A percentile compares a stretch with the other conserved stretches of the same genome.
These are phyloP conservation scores for Muscicapa comitata DNA, from an alignment of 2,797 vertebrate genomes.

Conservation along the genomic window DNA sequence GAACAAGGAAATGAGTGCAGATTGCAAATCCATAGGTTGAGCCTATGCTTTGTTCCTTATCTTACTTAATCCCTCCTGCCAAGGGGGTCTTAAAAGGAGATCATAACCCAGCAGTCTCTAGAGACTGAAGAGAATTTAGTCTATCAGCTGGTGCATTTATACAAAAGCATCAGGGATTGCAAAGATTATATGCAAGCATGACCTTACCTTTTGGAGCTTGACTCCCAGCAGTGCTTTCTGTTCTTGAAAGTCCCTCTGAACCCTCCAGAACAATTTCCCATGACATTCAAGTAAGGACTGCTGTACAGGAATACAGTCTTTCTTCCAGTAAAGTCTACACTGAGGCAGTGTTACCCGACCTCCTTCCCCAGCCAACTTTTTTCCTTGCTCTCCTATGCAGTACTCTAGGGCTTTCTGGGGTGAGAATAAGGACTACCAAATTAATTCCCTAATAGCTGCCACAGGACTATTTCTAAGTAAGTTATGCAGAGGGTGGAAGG, in stretches of 20 bases:
- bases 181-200: constrained; percentile 16
- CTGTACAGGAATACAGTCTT: neutral
- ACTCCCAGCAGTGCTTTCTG: constrained; percentile 1
- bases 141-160: neutral
- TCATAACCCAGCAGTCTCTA: neutral
- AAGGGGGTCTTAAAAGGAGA: neutral
- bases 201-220: constrained; percentile 26
- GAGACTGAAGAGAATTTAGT: neutral
- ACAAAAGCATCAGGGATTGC: neutral
- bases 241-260: neutral
- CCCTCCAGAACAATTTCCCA: neutral
- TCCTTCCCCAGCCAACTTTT: neutral
- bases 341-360: neutral
- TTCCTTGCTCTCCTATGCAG: neutral
- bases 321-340: neutral
- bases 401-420: neutral
- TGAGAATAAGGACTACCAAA: neutral
- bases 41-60: neutral
- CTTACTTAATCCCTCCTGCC: neutral
- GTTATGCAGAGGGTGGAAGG: constrained; percentile 29
- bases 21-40: neutral
- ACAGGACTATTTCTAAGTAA: constrained; percentile 21
- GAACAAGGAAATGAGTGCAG: neutral
- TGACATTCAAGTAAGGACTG: neutral
- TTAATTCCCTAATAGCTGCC: constrained; percentile 37